Evolutionary conservation across 30 jellyfish, hydroid and myxozoan species (phyloP), one percentile per base, ranked within the genome.

Genomic region (Turritopsis rubra): DNA sequence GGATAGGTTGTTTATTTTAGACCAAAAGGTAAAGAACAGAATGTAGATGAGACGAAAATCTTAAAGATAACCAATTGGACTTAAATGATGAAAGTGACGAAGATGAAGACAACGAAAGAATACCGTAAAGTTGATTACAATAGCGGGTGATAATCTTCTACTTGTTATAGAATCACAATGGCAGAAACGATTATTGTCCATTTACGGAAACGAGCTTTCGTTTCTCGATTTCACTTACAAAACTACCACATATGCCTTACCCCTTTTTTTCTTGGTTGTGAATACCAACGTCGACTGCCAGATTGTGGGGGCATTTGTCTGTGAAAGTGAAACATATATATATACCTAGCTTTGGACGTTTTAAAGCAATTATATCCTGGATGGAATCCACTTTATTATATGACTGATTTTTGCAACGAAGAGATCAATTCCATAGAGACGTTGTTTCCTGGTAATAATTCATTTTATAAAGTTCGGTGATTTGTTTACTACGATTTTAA

Each of bases 121-220:
- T 13, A 41, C 5, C 60, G 60, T 41, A 41, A 41, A 41, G 13
- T 41, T 41, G 60, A 41, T 41, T 13, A 41, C 60, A 41, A 41
- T 3, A 41, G 9, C 81, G 23, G 52, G 81, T 17, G 78, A 70
- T 70, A 53, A 22, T 41, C 85, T 85, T 21, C 88, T 85, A 22
- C 73, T 86, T 65, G 89, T 86, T n/a, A 68, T 65, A 52, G 89
- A 85, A 41, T 22, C 83, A 23, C 68, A 28, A 23, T 53, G 86
- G 89, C 94, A 86, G 68, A 71, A 65, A 71, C 29, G 79, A n/a
- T 68, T 86, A 77, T 79, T 86, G 54, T 21, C 52, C 22, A 73
- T 78, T 13, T 86, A 86, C 73, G 94, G 94, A 65, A 80, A 86
- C 52, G 89, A 86, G 73, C 71, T 86, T n/a, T n/a, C 81, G 3